Conservation (phyloP, 2,113 vertebrate species). For the Silurus glanis region DNA sequence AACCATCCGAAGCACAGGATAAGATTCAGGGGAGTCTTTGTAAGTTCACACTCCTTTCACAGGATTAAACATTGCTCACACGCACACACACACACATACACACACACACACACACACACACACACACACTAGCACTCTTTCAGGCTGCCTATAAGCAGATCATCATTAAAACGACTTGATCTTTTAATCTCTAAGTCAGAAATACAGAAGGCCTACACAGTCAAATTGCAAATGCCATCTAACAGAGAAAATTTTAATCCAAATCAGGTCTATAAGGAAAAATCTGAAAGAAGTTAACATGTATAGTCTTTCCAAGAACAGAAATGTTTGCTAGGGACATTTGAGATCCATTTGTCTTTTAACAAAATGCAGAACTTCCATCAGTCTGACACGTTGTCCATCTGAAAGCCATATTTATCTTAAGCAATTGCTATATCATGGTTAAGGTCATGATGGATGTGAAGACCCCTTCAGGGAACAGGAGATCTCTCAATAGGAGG, state of each 20-base stretch:
- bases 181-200: slow-evolving; percentile 29
- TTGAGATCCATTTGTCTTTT: background rate
- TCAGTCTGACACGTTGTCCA: background rate
- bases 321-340: background rate
- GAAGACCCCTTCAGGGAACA: background rate
- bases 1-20: slow-evolving; percentile 27
- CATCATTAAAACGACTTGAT: slow-evolving; percentile 21
- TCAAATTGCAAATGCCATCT: slow-evolving; percentile 24
- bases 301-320: background rate
- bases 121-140: slow-evolving; percentile 21
- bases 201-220: slow-evolving; percentile 31
- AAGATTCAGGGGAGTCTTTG: slow-evolving; percentile 37
- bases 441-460: background rate
- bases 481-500: background rate
- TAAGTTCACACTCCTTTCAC: slow-evolving; percentile 30
- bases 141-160: slow-evolving; percentile 26
- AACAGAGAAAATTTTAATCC: slow-evolving; percentile 12
- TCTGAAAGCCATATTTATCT: background rate
- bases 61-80: slow-evolving; percentile 22
- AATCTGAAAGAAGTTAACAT: background rate
- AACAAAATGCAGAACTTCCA: background rate
- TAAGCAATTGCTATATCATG: background rate
- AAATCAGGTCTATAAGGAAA: background rate
- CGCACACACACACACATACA: background rate
- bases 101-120: too few species aligned